phyloP scores from a whole-genome alignment of 2,888 invertebrate genomes.

The Baccha elongata region DNA sequence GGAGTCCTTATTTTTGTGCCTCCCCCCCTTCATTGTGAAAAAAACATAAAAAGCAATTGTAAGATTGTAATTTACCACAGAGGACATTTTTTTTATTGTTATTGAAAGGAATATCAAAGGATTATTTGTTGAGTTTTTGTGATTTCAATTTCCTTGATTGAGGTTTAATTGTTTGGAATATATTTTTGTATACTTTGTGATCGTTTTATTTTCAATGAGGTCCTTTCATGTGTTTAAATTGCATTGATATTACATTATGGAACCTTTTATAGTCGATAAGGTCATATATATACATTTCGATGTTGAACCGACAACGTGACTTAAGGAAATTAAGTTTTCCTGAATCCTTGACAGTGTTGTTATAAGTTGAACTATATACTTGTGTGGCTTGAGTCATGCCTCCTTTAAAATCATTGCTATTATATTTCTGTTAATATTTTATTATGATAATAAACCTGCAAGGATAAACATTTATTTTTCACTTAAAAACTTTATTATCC shows the following conservation, averaged over 20 bases:
- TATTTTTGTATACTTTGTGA: slow-evolving; percentile 29
- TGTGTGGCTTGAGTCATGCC: no score
- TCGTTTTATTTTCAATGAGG: slow-evolving; percentile 35
- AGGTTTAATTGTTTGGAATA: slow-evolving; percentile 65
- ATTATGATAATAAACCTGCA: no score
- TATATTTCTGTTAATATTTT: no score
- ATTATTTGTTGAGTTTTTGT: slow-evolving; percentile 40
- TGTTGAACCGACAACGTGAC: slow-evolving; percentile 7
- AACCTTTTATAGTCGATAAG: not conserved
- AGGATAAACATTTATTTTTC: no score
- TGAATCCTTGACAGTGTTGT: no score
- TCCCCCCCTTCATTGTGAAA: not conserved
- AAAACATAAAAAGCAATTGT: slow-evolving; percentile 37
- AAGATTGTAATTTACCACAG: slow-evolving; percentile 3
- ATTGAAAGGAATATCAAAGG: slow-evolving; percentile 44
- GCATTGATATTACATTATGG: not conserved
- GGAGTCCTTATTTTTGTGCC: slow-evolving; percentile 1
- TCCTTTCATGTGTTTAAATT: slow-evolving; percentile 15
- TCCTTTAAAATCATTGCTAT: no score
- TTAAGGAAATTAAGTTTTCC: slow-evolving; percentile 21
- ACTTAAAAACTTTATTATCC: no score
- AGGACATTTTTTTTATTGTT: not conserved
- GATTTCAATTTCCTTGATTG: slow-evolving; percentile 67
- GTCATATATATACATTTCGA: no score
- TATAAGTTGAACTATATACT: no score